These are phyloP conservation scores for Phytoseiulus persimilis DNA, from an alignment of 2,888 invertebrate genomes.

Conservation along the genomic window DNA sequence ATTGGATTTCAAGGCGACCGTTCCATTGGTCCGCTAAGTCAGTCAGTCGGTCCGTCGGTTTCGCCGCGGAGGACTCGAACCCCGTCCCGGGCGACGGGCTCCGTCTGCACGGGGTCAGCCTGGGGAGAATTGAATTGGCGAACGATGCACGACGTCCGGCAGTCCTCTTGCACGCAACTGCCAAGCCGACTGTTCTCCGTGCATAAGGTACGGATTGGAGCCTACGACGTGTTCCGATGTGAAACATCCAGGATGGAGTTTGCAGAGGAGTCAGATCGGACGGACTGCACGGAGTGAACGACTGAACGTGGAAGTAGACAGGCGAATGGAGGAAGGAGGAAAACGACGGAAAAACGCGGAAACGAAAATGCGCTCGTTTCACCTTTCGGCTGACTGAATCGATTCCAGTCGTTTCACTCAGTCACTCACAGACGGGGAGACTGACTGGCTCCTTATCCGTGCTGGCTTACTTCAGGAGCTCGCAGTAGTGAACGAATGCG, in stretches of 20 bases:
- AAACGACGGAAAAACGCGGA: background rate
- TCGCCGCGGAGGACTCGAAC: too few relatives aligned
- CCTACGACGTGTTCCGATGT: background rate
- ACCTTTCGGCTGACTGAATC: background rate
- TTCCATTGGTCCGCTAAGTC: background rate
- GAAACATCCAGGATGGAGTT: background rate
- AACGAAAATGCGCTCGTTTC: background rate
- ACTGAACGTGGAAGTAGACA: too few relatives aligned
- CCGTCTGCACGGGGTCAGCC: background rate
- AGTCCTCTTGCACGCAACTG: too few relatives aligned
- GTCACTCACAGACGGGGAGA: background rate
- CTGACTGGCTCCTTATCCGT: background rate
- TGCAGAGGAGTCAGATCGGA: background rate
- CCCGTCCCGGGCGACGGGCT: too few relatives aligned
- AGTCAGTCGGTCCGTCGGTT: background rate
- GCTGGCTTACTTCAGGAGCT: background rate
- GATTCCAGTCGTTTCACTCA: background rate
- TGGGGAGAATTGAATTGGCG: background rate
- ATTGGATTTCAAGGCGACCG: slow-evolving; percentile 24
- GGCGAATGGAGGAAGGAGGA: background rate
- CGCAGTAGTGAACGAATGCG: background rate
- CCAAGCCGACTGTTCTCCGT: background rate
- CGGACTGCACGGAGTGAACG: background rate
- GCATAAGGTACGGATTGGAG: background rate
- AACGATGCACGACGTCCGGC: too few relatives aligned